These are phyloP conservation scores for Anhinga anhinga DNA, from an alignment of 2,113 vertebrate species.

Conservation along the genomic window DNA sequence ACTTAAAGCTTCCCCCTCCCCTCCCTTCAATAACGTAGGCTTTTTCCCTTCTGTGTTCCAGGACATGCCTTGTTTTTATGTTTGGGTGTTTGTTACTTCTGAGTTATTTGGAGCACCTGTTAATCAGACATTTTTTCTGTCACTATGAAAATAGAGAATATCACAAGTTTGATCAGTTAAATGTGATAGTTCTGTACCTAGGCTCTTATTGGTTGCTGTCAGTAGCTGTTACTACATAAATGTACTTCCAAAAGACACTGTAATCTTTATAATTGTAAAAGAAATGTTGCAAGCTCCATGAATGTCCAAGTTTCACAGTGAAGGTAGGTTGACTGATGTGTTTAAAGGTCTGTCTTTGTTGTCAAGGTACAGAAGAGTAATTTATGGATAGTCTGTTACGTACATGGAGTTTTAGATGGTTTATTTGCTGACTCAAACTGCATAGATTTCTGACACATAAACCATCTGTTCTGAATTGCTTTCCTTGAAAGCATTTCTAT, in stretches of 20 bases:
- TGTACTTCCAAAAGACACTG: not conserved
- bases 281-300: not conserved
- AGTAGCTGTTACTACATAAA: not conserved
- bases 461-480: not conserved
- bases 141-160: not conserved
- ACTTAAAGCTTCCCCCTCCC: not conserved
- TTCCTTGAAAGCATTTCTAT: not conserved
- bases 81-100: not conserved
- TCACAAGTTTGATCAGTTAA: not conserved
- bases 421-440: not conserved
- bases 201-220: not conserved
- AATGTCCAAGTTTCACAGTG: not conserved
- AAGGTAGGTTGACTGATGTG: not conserved
- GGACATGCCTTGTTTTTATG: not conserved
- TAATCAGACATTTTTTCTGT: not conserved
- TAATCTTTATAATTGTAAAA: not conserved
- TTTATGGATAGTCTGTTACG: not conserved
- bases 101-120: not conserved
- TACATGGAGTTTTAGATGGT: not conserved
- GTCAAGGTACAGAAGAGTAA: not conserved
- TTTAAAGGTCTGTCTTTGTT: not conserved
- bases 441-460: not conserved
- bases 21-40: not conserved
- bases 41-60: not conserved
- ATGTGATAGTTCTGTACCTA: not conserved